Evolutionary conservation across 2,888 invertebrate species (phyloP), one percentile per base, ranked within the genome.

Genomic region (Lycia hirtaria): DNA sequence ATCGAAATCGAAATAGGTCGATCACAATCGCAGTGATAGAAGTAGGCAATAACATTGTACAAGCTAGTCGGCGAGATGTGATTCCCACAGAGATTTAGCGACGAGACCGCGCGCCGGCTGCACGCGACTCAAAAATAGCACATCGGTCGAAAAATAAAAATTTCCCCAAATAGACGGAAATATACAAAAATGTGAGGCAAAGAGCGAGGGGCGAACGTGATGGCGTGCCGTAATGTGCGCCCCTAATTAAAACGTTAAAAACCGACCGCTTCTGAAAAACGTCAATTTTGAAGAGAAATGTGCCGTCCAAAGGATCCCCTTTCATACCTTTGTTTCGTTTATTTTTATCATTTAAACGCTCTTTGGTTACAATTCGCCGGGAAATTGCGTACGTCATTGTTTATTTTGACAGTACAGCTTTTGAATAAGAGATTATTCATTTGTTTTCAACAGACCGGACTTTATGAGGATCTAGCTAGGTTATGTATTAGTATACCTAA

Each of bases 231-330:
- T 92, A 92, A 92, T 92, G 90, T 83, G 89, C 89, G 90, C 90
- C 91, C 90, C 92, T 92, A 91, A 92, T 92, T 91, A 91, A 92
- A 91, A 91, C 87, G 91, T 91, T 92, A 91, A 92, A 91, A 92
- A 92, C 88, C 88, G 78, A 86, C 89, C 82, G 88, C 80, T 90
- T 85, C 87, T 85, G 88, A 89, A 92, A 90, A 89, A 89, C 86
- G 91, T 88, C 91, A 91, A 88, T 91, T 92, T 83, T 83, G 86
- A 90, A 90, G 89, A 91, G 88, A 90, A 88, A 92, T 90, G 89
- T 89, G 85, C 87, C 91, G 86, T 87, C 84, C 85, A 82, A 81
- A 80, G 78, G 80, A 88, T 88, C 85, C 81, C 83, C 80, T 87
- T 87, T 87, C 87, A 85, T 89, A 87, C 86, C 69, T 85, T 77